Conservation (phyloP, 2,888 invertebrate species). For the Pasiphila rectangulata region DNA sequence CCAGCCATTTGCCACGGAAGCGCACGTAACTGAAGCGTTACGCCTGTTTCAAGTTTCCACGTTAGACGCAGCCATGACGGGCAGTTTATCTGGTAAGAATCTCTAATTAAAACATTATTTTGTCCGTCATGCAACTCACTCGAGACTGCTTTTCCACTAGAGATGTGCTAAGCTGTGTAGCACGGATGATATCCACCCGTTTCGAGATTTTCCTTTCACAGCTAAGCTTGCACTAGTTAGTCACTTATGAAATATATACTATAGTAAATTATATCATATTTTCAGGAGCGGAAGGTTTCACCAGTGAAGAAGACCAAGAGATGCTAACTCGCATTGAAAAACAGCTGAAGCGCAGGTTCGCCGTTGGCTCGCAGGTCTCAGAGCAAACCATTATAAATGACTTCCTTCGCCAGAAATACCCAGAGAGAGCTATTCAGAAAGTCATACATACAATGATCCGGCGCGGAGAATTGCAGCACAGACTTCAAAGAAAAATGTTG, state of each 20-base stretch:
- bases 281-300: constrained; percentile 97
- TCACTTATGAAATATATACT: too few relatives aligned
- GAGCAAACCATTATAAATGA: constrained; percentile 96
- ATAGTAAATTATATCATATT: constrained; percentile 3
- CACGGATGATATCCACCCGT: too few relatives aligned
- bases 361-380: constrained; percentile 97
- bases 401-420: constrained; percentile 90
- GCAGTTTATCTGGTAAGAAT: constrained; percentile 89
- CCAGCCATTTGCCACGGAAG: constrained; percentile 93
- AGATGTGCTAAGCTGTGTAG: too few relatives aligned
- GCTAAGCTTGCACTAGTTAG: too few relatives aligned
- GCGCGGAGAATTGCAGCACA: constrained; percentile 96
- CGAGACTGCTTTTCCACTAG: too few relatives aligned
- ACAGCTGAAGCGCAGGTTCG: constrained; percentile 95
- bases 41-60: constrained; percentile 98
- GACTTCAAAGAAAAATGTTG: constrained; percentile 98
- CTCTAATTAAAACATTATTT: too few relatives aligned
- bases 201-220: too few relatives aligned
- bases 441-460: constrained; percentile 97
- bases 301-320: constrained; percentile 96
- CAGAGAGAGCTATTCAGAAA: constrained; percentile 91
- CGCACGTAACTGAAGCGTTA: constrained; percentile 96
- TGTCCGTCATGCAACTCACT: too few relatives aligned
- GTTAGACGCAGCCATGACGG: constrained; percentile 96
- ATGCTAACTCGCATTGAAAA: constrained; percentile 93